Base-by-base conservation (phyloP, 2,113 vertebrate species). In the human region DNA sequence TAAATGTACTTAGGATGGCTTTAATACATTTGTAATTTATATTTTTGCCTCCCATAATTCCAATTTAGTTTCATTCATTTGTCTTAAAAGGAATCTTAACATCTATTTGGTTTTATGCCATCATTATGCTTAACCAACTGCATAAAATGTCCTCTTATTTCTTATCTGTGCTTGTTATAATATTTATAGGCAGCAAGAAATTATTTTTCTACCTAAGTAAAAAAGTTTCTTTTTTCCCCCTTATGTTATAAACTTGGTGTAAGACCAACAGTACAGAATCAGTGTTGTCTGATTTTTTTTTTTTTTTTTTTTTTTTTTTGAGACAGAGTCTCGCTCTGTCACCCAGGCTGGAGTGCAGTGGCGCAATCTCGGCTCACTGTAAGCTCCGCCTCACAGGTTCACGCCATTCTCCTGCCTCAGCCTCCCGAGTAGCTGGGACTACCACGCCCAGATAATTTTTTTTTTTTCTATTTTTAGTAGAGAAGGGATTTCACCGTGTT, bases 81-180 rank as follows among this genome's bases (percentile, higher is more conserved):
- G 32, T 96, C 94, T 97, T 84, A 50, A 90, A 93, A 97, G 72
- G 45, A 93, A 95, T 97, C 80, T 78, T 81, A 94, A 61, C 52
- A 90, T 96, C 89, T 90, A 8, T 87, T 95, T 96, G 83, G 68
- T 96, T 97, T 97, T 84, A 89, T 79, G n/a, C 61, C 76, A 79
- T 57, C 79, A 43, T 94, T 38, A 2, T 55, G 38, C 85, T 88
- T 84, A 90, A 64, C 70, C 64, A 78, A 40, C n/a, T 40, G 17
- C 32, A 20, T 85, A 38, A 85, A 95, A 94, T 72, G 45, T 73
- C 45, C 45, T 93, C 32, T 75, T 75, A 22, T 35, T 75, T 94
- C 17, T 93, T 96, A 85, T 79, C 90, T 90, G 13, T 78, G 43
- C 5, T 84, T 70, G 27, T 93, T 82, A 75, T 64, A 64, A 64